Evolutionary conservation across 2,888 invertebrate species (phyloP).

Genomic region (Drosophila borborema): DNA sequence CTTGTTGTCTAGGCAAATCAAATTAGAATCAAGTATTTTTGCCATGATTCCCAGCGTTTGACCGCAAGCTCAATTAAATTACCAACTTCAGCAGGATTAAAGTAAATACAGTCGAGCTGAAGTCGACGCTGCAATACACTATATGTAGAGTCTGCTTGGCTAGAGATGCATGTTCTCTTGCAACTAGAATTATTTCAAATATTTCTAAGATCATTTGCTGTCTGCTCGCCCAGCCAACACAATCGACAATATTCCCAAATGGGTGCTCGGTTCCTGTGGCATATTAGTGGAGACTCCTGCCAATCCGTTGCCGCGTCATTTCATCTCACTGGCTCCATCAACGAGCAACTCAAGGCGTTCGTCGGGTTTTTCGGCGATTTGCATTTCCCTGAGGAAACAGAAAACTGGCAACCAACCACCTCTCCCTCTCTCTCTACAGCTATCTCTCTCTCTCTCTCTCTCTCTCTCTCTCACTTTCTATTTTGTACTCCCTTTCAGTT

Average conservation of each 20-base stretch:
- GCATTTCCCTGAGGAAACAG: constrained; percentile 62
- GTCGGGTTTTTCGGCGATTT: constrained; percentile 68
- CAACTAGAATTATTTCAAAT: too few species aligned
- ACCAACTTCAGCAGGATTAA: constrained; percentile 49
- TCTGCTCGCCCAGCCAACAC: constrained; percentile 11
- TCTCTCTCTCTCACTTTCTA: background rate
- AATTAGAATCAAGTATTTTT: constrained; percentile 83
- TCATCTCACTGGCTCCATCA: constrained; percentile 44
- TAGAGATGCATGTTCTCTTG: too few species aligned
- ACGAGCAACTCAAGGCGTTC: constrained; percentile 38
- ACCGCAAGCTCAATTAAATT: constrained; percentile 84
- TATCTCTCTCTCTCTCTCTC: background rate
- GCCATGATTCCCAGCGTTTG: constrained; percentile 80
- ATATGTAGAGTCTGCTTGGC: background rate
- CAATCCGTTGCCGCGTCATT: constrained; percentile 31
- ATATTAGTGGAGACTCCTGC: constrained; percentile 52
- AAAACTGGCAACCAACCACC: constrained; percentile 37
- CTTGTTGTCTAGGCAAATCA: constrained; percentile 82
- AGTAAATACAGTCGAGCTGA: too few species aligned
- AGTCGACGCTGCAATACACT: constrained; percentile 19
- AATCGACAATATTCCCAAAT: constrained; percentile 44
- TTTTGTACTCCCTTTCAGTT: background rate
- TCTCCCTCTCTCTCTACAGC: too few species aligned
- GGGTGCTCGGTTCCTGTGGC: constrained; percentile 67
- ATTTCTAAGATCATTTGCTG: background rate